Base-by-base conservation (phyloP, 2,113 vertebrate species). In the Riparia riparia region DNA sequence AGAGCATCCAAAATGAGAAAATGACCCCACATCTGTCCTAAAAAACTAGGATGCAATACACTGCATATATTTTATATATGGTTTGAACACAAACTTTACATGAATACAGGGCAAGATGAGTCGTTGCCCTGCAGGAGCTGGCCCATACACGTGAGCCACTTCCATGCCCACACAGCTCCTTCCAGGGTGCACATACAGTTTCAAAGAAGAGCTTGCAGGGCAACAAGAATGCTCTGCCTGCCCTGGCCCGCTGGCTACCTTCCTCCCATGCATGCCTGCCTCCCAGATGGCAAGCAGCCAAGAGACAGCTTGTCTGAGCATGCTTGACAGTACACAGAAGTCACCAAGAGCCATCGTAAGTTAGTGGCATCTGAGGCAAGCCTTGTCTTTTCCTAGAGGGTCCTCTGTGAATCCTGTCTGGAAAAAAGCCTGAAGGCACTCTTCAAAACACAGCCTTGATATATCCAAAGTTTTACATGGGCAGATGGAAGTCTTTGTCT, bases 401-500 rank as follows among this genome's bases (percentile, higher is more conserved):
- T 68, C 68, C 72, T 73, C 72, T 37, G 45, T 41, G 69, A 95
- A 80, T 57, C 50, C 31, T 31, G 15, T 74, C 86, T 81, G 37
- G 44, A 86, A 74, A 50, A 81, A 63, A 83, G 89, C 94, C 95
- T 56, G 72, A 81, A 74, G 89, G 83, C 85, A n/a, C 31, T 63
- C 60, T 89, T 81, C 80, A 92, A 83, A 95, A 86, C 82, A 68
- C 39, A 90, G 80, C 64, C 91, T 90, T 89, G 80, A 92, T 78
- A 81, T 7, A 81, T 12, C 51, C 47, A 4, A 77, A 80, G 53
- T 60, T 93, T 58, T 68, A 51, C 50, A 76, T 4, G 58, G 88
- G 32, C 95, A 96, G 94, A 95, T 95, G 93, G 89, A 86, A 86
- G 64, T 26, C 82, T 90, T 85, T 73, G 69, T 24, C 45, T 86